A percentile compares a stretch with the other conserved stretches of the same genome.
Evolutionary conservation across 2,113 vertebrate genomes (phyloP).

Genomic region (Agelaius phoeniceus): DNA sequence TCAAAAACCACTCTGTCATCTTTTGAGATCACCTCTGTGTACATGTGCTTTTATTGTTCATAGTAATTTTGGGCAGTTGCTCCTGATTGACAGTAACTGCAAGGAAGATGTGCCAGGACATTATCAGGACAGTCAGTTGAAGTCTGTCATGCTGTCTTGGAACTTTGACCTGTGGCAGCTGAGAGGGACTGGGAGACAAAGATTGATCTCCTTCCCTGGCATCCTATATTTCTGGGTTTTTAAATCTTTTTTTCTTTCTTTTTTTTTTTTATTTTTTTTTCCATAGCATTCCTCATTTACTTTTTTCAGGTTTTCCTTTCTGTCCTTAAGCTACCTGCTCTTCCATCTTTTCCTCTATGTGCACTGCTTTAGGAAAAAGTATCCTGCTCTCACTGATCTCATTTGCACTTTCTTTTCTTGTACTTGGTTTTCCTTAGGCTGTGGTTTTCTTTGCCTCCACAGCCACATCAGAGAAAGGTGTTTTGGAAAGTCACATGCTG

Average conservation of each 20-base stretch:
- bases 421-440: neutral
- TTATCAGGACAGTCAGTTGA: neutral
- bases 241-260: neutral
- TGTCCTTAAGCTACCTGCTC: neutral
- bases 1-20: neutral
- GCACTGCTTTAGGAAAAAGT: neutral
- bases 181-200: neutral
- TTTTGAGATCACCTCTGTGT: neutral
- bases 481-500: neutral
- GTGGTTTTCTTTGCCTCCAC: neutral
- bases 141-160: neutral
- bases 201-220: neutral
- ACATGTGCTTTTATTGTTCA: neutral
- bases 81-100: neutral
- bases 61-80: neutral
- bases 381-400: fast-evolving
- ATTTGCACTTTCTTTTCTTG: neutral
- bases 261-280: neutral
- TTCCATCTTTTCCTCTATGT: neutral
- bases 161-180: neutral
- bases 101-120: neutral
- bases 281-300: neutral
- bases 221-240: neutral
- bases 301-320: neutral
- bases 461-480: neutral